Base-by-base conservation (phyloP, 2,797 vertebrate genomes). In the Oceanodroma leucorhoa region DNA sequence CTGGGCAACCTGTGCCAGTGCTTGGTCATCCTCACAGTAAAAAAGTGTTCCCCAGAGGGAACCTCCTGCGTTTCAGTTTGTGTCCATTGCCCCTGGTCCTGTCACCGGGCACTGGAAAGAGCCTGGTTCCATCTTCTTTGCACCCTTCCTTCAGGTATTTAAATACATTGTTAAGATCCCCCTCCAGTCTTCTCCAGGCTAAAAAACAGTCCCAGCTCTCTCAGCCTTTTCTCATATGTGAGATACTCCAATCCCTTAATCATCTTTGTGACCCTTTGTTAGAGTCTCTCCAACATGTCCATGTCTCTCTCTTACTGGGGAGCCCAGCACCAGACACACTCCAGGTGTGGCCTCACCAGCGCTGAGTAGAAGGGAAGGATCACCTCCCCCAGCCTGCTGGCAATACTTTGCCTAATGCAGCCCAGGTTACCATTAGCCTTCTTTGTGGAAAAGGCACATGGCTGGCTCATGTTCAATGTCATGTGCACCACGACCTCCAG, bases 401-500 rank as follows among this genome's bases (percentile, higher is more conserved):
- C 30, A 6, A 22, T 23, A 15, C 57, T 53, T 60, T 38, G 14
- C 62, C 38, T 30, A n/a, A 55, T 23, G 22, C 7, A 17, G 29
- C 41, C 45, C 40, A 36, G 43, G 40, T 9, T 40, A 20, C 43
- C 21, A 17, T 53, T 18, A 67, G 48, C 4, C 38, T 21, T 9
- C 50, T 48, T 22, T 38, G 20, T 65, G 41, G 26, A 29, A 77
- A 84, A 55, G 54, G 10, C 38, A 32, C 8, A 4, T 53, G 11
- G 2, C 54, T 73, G 41, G 5, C 10, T 84, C n/a, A 34, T 18
- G 9, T 84, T 81, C 55, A 46, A 11, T 73, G 32, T 43, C 41
- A 38, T 32, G 27, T 51, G 32, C 41, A 27, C 13, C 79, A 36
- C 0, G 0, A 87, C 22, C 43, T 46, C 40, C 26, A 20, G 6